Base-by-base conservation (phyloP, 2,797 vertebrate species). In the Propithecus perrieri region DNA sequence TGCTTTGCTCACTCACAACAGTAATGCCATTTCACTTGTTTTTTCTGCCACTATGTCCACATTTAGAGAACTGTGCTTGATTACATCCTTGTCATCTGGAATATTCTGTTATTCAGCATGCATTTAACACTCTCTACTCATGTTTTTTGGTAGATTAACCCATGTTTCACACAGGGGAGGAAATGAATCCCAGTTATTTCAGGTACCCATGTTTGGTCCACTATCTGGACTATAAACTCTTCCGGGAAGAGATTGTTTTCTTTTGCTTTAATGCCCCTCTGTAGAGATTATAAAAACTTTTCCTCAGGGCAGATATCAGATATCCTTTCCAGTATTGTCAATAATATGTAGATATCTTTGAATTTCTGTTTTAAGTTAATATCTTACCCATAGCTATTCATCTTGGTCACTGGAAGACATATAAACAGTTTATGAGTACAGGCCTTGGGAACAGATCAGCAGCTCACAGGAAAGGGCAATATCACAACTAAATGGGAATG, bases 291-390 rank as follows among this genome's bases (percentile, higher is more conserved):
- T n/a, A 88, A 79, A 91, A 87, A 30, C 8, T 84, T 84, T 87
- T 95, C 38, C 17, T 88, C 10, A 57, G 83, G 61, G 65, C 38
- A 94, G 61, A 74, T 43, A 87, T 76, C 18, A 79, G 8, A 67
- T 94, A 65, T 89, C 15, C 24, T 76, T 94, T 69, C 48, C 93
- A 22, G 10, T 72, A 88, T 24, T 95, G 28, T 92, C 20, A 89
- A 10, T 80, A 43, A 78, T 18, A 74, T 43, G 41, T 57, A 30
- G 9, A 15, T 46, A 71, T 65, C 13, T 46, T 71, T 93, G 63
- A 88, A 93, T 72, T 91, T 85, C 57, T 93, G 55, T 80, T 50
- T 74, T 65, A 59, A 93, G 53, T 85, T 48, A 84, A 8, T 55
- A 30, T 69, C 35, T 90, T 87, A 17, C 50, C 69, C 33, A 74